Evolutionary conservation across 2,888 invertebrate species (phyloP), one percentile per base, ranked within the genome.

Genomic region (Cosmia pyralina): DNA sequence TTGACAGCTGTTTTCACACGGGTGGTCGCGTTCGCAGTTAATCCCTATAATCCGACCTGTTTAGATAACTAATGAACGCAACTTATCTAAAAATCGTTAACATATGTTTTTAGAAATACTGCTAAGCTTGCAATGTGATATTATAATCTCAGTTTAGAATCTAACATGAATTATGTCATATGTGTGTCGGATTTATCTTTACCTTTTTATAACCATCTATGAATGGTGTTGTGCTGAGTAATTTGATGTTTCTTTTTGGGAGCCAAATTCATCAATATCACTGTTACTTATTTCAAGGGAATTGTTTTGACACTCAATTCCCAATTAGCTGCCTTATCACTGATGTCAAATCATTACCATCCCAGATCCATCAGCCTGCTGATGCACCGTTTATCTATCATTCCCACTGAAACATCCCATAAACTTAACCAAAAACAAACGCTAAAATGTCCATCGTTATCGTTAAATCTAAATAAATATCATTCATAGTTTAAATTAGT

Each of bases 1-100:
- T 71, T 91, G 88, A 91, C 94, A 94, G 91, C 92, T 93, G 94
- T 88, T 82, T 88, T 88, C 87, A 84, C 90, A 88, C 90, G 94
- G 94, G 95, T 94, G 94, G 95, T 89, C 94, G 88, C 82, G 77
- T 89, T 83, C 85, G 75, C 63, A 87, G 77, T 84, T 88, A 92
- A 92, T 91, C 92, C 80, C 72, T 82, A 67, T 94, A 94, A 94
- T 94, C 94, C 92, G 78, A 81, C 87, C 86, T 90, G 89, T 92
- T 93, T 90, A 90, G 87, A 88, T 92, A 92, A 94, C 90, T 94
- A 93, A 93, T 92, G 91, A 91, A 88, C 81, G 82, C 70, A 83
- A 88, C 88, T 84, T 88, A 86, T 79, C 79, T 70, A 77, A 63
- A 79, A 78, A 83, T 76, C 64, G 72, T 72, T 81, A 85, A 81